Conservation (phyloP, 2,888 invertebrate genomes). For the Euspilapteryx auroguttella region DNA sequence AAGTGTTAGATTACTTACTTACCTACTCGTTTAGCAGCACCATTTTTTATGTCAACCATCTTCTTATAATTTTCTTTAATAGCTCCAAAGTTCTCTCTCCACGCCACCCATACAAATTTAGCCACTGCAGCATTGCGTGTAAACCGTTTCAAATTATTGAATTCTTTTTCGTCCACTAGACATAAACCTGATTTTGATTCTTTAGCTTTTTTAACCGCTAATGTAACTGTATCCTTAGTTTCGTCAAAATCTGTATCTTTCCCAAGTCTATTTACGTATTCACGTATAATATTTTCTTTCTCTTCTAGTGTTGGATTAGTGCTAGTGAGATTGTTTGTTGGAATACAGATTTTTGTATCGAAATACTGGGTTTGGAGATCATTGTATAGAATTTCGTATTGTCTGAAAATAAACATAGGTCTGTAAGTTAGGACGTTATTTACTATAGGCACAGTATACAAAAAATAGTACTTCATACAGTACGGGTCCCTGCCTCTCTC, state of each 20-base stretch:
- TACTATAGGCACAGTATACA: no score
- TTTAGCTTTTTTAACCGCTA: conserved; percentile 12
- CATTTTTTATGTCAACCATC: conserved; percentile 63
- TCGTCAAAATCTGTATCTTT: conserved; percentile 2
- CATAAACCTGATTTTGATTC: conserved; percentile 25
- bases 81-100: conserved; percentile 66
- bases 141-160: conserved; percentile 60
- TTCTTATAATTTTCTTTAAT: conserved; percentile 54
- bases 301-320: conserved; percentile 23
- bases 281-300: conserved; percentile 16
- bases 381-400: no score
- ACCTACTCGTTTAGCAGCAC: conserved; percentile 67
- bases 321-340: conserved; percentile 14
- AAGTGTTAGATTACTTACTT: conserved; percentile 14
- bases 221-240: conserved; percentile 9
- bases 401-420: no score
- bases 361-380: conserved; percentile 63
- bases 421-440: no score
- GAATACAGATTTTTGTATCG: conserved; percentile 56
- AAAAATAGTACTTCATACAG: no score
- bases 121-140: conserved; percentile 47
- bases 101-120: conserved; percentile 66
- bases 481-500: no score
- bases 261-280: conserved; percentile 11
- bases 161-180: conserved; percentile 64